A percentile compares a stretch with the other conserved stretches of the same genome.
Evolutionary conservation across 2,113 vertebrate species (phyloP).

Genomic region (Istiophorus platypterus): DNA sequence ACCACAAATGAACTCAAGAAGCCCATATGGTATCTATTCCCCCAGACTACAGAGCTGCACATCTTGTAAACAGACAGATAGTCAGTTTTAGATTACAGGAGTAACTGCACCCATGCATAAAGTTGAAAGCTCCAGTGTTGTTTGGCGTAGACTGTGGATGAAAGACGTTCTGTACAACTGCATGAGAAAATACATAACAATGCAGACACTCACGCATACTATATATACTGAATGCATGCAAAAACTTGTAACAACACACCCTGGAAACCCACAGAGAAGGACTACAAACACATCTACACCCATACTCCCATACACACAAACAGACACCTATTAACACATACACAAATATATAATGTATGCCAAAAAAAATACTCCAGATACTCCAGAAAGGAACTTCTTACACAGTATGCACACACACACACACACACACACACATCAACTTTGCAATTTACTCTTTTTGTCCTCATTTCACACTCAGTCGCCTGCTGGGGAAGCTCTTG

Average conservation of each 20-base stretch:
- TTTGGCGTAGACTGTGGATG: not conserved
- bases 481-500: constrained; percentile 11
- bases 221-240: not conserved
- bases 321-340: constrained; percentile 7
- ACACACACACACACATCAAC: not conserved
- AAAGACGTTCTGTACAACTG: not conserved
- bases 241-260: not conserved
- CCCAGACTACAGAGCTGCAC: constrained; percentile 34
- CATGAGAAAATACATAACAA: constrained; percentile 11
- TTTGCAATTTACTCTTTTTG: not conserved
- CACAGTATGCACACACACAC: not conserved
- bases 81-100: constrained; percentile 48
- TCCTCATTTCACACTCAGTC: constrained; percentile 14
- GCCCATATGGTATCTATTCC: constrained; percentile 71
- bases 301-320: not conserved
- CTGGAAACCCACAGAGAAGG: not conserved
- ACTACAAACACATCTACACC: not conserved
- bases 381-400: not conserved
- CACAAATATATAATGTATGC: not conserved
- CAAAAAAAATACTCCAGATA: constrained; percentile 20
- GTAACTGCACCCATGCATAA: constrained; percentile 40
- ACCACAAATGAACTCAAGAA: constrained; percentile 57
- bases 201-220: not conserved
- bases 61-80: constrained; percentile 53
- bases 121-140: constrained; percentile 27